phyloP scores from a whole-genome alignment of 2,113 vertebrate species.

The Cariama cristata region DNA sequence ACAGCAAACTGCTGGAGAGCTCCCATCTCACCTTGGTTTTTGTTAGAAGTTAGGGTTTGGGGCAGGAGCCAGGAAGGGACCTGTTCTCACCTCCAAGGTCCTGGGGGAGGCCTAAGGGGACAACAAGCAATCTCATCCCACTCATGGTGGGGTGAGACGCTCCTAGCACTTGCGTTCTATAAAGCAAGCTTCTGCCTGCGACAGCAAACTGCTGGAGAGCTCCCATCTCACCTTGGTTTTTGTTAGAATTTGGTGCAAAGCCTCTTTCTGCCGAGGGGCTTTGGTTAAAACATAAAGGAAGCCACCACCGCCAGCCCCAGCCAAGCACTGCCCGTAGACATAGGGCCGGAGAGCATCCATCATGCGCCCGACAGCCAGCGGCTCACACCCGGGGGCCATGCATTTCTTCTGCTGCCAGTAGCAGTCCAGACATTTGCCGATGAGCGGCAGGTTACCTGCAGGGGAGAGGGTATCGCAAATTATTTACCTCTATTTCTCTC shows the following conservation, averaged over 20 bases:
- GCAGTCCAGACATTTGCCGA: constrained; percentile 83
- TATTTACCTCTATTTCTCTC: neutral
- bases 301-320: constrained; percentile 92
- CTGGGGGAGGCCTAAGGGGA: neutral
- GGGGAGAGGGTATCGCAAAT: neutral
- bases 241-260: constrained; percentile 75
- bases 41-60: constrained; percentile 47
- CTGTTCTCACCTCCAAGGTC: neutral
- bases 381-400: constrained; percentile 94
- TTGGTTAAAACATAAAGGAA: constrained; percentile 91
- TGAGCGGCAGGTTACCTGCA: constrained; percentile 78
- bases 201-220: rapidly evolving
- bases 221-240: constrained; percentile 74
- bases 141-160: rapidly evolving
- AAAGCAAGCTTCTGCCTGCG: neutral
- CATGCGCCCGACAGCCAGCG: constrained; percentile 81
- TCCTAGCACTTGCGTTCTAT: rapidly evolving
- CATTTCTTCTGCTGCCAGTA: constrained; percentile 94
- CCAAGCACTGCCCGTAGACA: constrained; percentile 88
- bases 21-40: constrained; percentile 74
- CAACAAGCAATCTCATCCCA: neutral
- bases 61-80: neutral
- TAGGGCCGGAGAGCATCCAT: constrained; percentile 85
- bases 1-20: rapidly evolving
- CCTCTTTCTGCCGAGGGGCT: constrained; percentile 75